phyloP scores from a whole-genome alignment of 2,888 invertebrate genomes.

The Melieria crassipennis region DNA sequence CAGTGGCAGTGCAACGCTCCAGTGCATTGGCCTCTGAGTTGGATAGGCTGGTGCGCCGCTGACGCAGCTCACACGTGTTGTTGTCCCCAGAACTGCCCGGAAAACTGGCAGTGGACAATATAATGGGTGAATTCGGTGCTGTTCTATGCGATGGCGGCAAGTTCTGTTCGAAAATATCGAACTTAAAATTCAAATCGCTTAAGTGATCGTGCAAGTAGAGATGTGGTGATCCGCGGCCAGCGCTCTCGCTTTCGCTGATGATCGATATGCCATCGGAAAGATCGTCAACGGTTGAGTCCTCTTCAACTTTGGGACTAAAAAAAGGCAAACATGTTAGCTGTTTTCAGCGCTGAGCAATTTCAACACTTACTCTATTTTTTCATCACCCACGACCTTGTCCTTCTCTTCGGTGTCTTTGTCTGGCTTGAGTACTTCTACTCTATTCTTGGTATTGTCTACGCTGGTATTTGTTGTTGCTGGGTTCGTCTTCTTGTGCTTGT shows the following conservation, averaged over 20 bases:
- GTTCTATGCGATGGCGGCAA: constrained; percentile 4
- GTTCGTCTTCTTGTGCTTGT: constrained; percentile 41
- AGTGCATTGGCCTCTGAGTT: not conserved
- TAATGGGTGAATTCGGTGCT: constrained; percentile 15
- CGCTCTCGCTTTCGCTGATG: constrained; percentile 64
- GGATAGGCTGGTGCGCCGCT: constrained; percentile 24
- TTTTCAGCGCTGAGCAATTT: no score
- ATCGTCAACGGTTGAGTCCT: constrained; percentile 50
- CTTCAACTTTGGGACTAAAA: constrained; percentile 19
- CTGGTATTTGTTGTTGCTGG: constrained; percentile 20
- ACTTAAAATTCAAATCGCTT: constrained; percentile 48
- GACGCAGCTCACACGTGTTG: not conserved
- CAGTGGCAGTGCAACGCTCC: constrained; percentile 11
- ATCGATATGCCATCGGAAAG: constrained; percentile 65
- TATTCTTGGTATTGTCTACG: constrained; percentile 20
- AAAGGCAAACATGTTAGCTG: not conserved
- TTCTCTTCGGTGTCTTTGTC: constrained; percentile 23
- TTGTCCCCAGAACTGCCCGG: not conserved
- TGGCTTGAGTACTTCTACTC: constrained; percentile 36
- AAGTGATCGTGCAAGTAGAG: constrained; percentile 53
- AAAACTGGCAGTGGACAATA: constrained; percentile 3
- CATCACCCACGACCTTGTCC: no score
- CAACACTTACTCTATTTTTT: no score
- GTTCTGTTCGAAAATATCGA: constrained; percentile 16
- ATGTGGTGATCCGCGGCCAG: constrained; percentile 59